A percentile compares a stretch with the other conserved stretches of the same genome.
phyloP scores from a whole-genome alignment of 2,888 invertebrate species.

The Ophonus ardosiacus region DNA sequence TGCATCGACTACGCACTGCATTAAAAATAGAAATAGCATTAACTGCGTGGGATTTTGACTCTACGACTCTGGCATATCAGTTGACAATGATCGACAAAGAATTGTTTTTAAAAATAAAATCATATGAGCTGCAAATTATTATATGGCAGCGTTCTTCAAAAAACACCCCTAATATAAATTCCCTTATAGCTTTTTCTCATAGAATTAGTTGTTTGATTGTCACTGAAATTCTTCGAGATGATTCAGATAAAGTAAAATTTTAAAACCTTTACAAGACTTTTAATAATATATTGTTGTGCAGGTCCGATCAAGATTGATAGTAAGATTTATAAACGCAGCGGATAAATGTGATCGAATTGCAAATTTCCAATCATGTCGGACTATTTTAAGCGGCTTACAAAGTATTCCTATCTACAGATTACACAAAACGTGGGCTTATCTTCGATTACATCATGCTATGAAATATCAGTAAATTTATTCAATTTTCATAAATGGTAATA shows the following conservation, averaged over 20 bases:
- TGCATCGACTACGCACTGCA: conserved; percentile 73
- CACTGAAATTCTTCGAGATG: conserved; percentile 76
- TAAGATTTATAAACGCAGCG: conserved; percentile 78
- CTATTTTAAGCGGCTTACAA: conserved; percentile 77
- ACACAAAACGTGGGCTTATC: conserved; percentile 76
- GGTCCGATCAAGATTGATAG: conserved; percentile 76
- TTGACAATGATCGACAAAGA: conserved; percentile 78
- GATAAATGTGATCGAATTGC: conserved; percentile 77
- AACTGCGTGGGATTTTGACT: conserved; percentile 78
- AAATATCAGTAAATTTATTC: conserved; percentile 74
- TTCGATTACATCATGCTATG: conserved; percentile 76
- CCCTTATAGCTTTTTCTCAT: conserved; percentile 78
- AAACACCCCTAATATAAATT: conserved; percentile 77
- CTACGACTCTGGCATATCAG: conserved; percentile 77
- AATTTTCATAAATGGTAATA: conserved; percentile 11
- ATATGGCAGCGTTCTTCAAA: conserved; percentile 75
- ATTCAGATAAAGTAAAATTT: conserved; percentile 72
- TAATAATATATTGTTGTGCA: conserved; percentile 67
- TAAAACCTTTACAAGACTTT: background rate
- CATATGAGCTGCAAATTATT: conserved; percentile 75
- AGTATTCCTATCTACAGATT: conserved; percentile 77
- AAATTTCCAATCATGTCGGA: conserved; percentile 78
- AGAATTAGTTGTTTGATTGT: conserved; percentile 77
- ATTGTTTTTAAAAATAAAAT: conserved; percentile 76
- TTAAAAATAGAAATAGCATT: conserved; percentile 74